Base-by-base conservation (phyloP, 2,113 vertebrate genomes). In the Galemys pyrenaicus region DNA sequence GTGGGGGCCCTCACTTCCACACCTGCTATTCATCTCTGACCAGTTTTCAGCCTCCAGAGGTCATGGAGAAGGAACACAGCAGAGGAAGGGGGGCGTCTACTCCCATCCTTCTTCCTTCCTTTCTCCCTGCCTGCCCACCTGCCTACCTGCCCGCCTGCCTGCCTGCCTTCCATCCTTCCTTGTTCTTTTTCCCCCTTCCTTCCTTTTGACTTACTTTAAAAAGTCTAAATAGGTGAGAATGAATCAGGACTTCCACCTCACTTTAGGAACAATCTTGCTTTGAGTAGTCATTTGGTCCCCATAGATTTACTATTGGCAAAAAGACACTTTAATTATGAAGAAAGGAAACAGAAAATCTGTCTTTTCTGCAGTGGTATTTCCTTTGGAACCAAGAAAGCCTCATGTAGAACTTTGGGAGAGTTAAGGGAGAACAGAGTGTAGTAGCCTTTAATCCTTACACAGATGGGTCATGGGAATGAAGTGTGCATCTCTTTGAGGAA, bases 321-420 rank as follows among this genome's bases (percentile, higher is more conserved):
- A 86, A 64, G 49, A 74, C 28, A 74, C 39, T 78, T 88, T 81
- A 44, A 78, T 79, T 79, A 89, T 1, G 9, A 79, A 82, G 90
- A 85, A 92, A 94, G 30, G 62, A 92, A 88, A 74, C 44, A 85
- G 83, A 56, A 85, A 95, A 82, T 11, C 60, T n/a, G 62, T 60
- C 73, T 94, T 83, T 91, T 44, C 58, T 93, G 41, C 37, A 77
- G 2, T 9, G 0, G 82, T 82, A 0, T 86, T 82, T 93, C 68
- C 41, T 89, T 71, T 82, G 70, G 74, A 82, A 80, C 30, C 62
- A 39, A 7, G 0, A 2, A 84, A 74, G 32, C 51, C 56, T 70
- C 1, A 0, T 15, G 39, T 58, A 41, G 84, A 80, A 80, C 30
- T 79, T 56, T 5, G 28, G 58, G 58, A 62, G 85, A 24, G 24